These are phyloP conservation scores for Calameuta pallipes DNA, from an alignment of 2,888 invertebrate genomes.

Conservation along the genomic window DNA sequence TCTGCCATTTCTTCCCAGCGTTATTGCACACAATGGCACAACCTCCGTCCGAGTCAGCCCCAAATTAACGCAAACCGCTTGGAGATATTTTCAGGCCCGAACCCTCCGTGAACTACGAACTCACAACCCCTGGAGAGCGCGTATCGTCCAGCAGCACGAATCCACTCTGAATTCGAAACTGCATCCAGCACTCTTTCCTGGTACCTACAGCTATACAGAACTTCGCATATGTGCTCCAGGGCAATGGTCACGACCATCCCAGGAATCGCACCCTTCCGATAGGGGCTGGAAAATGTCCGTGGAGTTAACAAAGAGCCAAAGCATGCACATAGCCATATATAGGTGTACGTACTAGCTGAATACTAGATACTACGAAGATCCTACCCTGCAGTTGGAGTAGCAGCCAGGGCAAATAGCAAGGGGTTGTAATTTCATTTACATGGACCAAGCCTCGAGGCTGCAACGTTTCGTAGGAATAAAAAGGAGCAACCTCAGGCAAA, in stretches of 20 bases:
- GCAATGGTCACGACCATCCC: background rate
- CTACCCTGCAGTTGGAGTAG: background rate
- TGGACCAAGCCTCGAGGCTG: background rate
- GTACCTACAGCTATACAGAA: background rate
- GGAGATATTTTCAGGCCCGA: conserved; percentile 31
- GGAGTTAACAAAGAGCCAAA: background rate
- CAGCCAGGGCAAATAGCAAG: background rate
- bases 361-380: background rate
- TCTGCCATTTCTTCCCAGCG: conserved; percentile 10
- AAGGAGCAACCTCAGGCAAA: background rate
- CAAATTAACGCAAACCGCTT: conserved; percentile 41
- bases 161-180: background rate
- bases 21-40: conserved; percentile 2
- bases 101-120: conserved; percentile 23
- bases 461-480: background rate
- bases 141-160: background rate
- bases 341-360: background rate
- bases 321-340: background rate
- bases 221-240: background rate
- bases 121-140: background rate
- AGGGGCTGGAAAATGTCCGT: background rate
- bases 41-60: background rate
- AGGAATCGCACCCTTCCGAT: background rate
- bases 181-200: background rate
- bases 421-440: background rate